A percentile compares a stretch with the other conserved stretches of the same genome.
These are phyloP conservation scores for Psophia crepitans DNA, from an alignment of 2,113 vertebrate genomes.

Conservation along the genomic window DNA sequence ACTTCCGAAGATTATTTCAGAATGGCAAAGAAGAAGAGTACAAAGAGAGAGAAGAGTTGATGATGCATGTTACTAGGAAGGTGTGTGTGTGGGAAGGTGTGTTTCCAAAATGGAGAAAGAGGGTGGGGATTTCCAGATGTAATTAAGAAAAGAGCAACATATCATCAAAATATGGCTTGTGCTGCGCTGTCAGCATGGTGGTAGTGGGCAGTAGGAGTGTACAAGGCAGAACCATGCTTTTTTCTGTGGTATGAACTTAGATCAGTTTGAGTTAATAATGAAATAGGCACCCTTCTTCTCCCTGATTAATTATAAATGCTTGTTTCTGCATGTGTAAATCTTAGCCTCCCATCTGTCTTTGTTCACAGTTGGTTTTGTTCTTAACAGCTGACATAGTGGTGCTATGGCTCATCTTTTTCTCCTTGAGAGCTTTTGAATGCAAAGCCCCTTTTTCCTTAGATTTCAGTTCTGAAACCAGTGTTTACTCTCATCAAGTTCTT, in stretches of 20 bases:
- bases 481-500: neutral
- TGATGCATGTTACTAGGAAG: neutral
- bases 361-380: neutral
- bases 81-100: neutral
- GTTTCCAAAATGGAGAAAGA: neutral
- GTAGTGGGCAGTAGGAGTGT: accelerated
- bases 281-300: neutral
- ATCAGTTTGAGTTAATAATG: neutral
- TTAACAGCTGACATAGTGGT: neutral
- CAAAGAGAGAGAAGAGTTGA: neutral
- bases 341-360: neutral
- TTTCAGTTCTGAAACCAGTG: neutral
- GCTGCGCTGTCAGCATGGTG: accelerated
- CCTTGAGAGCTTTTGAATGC: neutral
- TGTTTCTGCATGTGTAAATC: neutral
- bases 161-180: neutral
- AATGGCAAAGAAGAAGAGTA: neutral
- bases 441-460: neutral
- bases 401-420: neutral
- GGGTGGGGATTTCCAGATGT: neutral
- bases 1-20: neutral
- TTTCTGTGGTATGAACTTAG: neutral
- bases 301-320: neutral
- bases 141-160: neutral
- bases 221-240: neutral